Base-by-base conservation (phyloP, 1,140 invertebrate genomes). In the Zaprionus kolodkinae region DNA sequence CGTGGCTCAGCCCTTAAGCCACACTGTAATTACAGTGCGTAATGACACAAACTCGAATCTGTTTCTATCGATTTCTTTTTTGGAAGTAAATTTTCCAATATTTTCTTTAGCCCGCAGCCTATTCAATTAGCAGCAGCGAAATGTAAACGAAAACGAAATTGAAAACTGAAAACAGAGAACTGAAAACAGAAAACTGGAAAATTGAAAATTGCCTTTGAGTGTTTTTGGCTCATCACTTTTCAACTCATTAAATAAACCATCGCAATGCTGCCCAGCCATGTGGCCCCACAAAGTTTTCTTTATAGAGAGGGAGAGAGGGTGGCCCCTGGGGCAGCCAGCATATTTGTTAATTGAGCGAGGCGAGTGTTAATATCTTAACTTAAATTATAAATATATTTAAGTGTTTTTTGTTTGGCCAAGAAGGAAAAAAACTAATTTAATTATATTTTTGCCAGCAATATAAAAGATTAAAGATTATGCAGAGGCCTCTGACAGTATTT, bases 241-340 rank as follows among this genome's bases (percentile, higher is more conserved):
- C 72, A 57, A 57, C 59, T 57, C 66, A 74, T 74, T 74, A 74
- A 63, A 57, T 61, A 73, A 33, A 57, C 55, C 36, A 52, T 62
- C 36, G 33, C 56, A 38, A 9, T 30, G 65, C 36, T 59, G 11
- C 15, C 57, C 57, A 35, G 72, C 72, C 72, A 74, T 74, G 50
- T 74, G 72, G 72, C 63, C 63, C 27, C 15, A 15, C 13, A 10
- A 48, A 57, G 38, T 45, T 25, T 68, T 68, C 56, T 27, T 33
- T 25, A 60, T 30, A 30, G 27, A 30, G 27, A 30, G 27, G 27
- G 27, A 4, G 27, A 4, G 27, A 30, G 27, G 27, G 27, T 5
- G 27, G 27, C 3, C 35, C 63, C 60, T 56, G 55, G 56, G 69
- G 62, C 45, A 40, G 52, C 30, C n/a, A 67, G 35, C 13, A 40